A percentile compares a stretch with the other conserved stretches of the same genome.
Conservation (phyloP, 2,888 invertebrate species). For the Sussaba pulchella region DNA sequence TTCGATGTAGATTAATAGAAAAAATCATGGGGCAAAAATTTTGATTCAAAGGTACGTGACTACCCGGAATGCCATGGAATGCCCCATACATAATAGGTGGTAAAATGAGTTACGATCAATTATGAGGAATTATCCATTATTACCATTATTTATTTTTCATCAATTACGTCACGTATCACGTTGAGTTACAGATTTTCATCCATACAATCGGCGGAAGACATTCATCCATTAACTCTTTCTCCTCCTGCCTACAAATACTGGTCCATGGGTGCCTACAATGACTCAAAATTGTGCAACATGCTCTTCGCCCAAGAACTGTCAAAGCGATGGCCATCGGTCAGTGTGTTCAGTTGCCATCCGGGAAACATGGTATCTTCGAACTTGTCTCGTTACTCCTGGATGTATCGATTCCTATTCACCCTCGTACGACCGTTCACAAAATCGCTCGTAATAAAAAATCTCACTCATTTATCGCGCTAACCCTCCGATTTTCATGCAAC, state of each 20-base stretch:
- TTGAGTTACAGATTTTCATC: slow-evolving; percentile 76
- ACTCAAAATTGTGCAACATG: slow-evolving; percentile 95
- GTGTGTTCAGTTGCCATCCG: slow-evolving; percentile 93
- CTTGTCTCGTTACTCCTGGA: slow-evolving; percentile 93
- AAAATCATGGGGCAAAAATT: too few species aligned
- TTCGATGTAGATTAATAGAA: too few species aligned
- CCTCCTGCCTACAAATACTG: slow-evolving; percentile 90
- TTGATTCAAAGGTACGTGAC: too few species aligned
- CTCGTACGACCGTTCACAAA: slow-evolving; percentile 97
- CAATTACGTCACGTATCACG: background rate
- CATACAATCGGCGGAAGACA: slow-evolving; percentile 75
- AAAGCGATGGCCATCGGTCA: slow-evolving; percentile 89
- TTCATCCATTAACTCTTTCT: slow-evolving; percentile 86
- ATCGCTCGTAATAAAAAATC: slow-evolving; percentile 91
- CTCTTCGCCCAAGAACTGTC: slow-evolving; percentile 93
- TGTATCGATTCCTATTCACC: slow-evolving; percentile 91
- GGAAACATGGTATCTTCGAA: slow-evolving; percentile 95
- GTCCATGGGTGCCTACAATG: slow-evolving; percentile 95
- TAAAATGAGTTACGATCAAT: too few species aligned
- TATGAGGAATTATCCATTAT: background rate
- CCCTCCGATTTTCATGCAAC: background rate
- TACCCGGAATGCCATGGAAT: too few species aligned
- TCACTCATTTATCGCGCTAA: slow-evolving; percentile 67
- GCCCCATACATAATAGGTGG: too few species aligned
- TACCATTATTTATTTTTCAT: background rate